A percentile compares a stretch with the other conserved stretches of the same genome.
Evolutionary conservation across 2,888 invertebrate species (phyloP).

Genomic region (Dione juno): DNA sequence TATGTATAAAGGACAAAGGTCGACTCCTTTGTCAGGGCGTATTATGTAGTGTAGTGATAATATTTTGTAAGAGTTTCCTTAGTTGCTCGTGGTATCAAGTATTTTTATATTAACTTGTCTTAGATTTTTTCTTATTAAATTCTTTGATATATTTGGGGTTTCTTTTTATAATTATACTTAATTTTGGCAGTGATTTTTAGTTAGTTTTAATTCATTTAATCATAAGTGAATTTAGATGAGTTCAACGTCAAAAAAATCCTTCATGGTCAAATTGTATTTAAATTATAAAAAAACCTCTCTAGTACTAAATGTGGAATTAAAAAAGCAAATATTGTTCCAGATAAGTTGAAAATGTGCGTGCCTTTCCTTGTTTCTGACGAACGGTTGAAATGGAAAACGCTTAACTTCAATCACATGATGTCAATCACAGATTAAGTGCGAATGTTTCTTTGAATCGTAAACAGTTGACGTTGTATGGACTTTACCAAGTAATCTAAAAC

Average conservation of each 20-base stretch:
- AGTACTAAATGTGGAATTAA: no score
- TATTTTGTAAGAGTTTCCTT: conserved; percentile 39
- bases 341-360: conserved; percentile 4
- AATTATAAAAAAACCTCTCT: no score
- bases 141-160: neutral
- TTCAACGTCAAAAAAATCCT: no score
- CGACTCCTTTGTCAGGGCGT: conserved; percentile 42
- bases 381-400: conserved; percentile 13
- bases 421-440: conserved; percentile 14
- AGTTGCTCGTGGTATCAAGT: conserved; percentile 23
- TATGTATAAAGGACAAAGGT: conserved; percentile 52
- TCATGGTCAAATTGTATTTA: no score
- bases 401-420: conserved; percentile 12
- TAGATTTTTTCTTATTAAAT: conserved; percentile 1
- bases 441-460: conserved; percentile 5
- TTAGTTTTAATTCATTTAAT: no score
- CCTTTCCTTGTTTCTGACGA: conserved; percentile 13
- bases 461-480: conserved; percentile 6
- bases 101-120: conserved; percentile 7
- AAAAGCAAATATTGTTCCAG: neutral
- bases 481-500: conserved; percentile 5
- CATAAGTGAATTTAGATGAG: no score
- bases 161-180: neutral
- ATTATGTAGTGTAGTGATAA: conserved; percentile 40
- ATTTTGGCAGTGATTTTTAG: no score